phyloP scores from a whole-genome alignment of 1,140 invertebrate species.

The Acromyrmex echinatior region DNA sequence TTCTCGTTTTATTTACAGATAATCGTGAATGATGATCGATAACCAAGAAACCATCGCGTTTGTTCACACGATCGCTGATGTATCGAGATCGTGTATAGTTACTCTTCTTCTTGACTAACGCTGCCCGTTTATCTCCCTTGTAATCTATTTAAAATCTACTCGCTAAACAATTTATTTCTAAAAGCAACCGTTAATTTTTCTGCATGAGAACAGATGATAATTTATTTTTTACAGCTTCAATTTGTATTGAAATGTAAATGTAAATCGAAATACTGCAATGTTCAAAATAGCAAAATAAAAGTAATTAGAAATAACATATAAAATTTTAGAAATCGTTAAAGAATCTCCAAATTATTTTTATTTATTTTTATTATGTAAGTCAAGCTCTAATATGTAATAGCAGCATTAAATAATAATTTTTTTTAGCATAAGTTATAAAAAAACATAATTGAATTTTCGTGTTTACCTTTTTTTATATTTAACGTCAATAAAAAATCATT shows the following conservation, averaged over 20 bases:
- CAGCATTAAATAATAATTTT: background rate
- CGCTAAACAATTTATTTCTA: background rate
- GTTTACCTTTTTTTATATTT: background rate
- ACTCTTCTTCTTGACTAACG: background rate
- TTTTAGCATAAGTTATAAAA: background rate
- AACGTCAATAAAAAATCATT: background rate
- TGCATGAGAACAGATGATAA: background rate
- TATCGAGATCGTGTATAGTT: conserved; percentile 46
- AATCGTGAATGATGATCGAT: background rate
- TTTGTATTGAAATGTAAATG: background rate
- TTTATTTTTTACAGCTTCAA: background rate
- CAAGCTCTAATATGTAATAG: background rate
- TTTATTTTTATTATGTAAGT: background rate
- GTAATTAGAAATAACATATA: background rate
- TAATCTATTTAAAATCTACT: background rate
- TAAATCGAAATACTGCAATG: background rate
- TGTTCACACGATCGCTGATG: conserved; percentile 38
- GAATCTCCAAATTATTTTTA: background rate
- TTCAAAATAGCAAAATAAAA: background rate
- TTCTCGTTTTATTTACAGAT: conserved; percentile 29
- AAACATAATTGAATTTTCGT: background rate
- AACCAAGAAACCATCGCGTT: background rate
- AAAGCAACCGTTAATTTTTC: background rate
- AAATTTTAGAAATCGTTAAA: background rate
- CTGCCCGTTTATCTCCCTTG: background rate